These are phyloP conservation scores for Sprattus sprattus DNA, from an alignment of 2,113 vertebrate species.

Conservation along the genomic window DNA sequence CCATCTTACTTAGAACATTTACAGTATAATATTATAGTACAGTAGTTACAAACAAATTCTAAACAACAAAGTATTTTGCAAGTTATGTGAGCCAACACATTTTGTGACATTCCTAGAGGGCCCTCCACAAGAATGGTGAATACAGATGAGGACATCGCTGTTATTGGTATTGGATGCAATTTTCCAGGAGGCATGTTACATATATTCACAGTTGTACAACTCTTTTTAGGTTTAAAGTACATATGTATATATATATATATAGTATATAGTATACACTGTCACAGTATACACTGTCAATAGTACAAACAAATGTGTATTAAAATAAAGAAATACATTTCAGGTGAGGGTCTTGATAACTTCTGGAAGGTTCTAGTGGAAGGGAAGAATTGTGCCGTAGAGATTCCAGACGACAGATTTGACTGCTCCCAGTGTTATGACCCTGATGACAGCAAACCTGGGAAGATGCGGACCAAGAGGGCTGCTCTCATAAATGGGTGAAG, in stretches of 20 bases:
- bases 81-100: too few relatives aligned
- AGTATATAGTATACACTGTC: neutral
- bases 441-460: constrained; percentile 74
- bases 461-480: constrained; percentile 70
- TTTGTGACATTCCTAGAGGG: too few relatives aligned
- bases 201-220: too few relatives aligned
- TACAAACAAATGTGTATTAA: constrained; percentile 42
- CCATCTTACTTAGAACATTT: too few relatives aligned
- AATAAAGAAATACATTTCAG: constrained; percentile 56
- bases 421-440: constrained; percentile 70
- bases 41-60: too few relatives aligned
- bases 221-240: neutral
- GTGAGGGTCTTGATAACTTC: constrained; percentile 79
- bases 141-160: constrained; percentile 52
- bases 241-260: neutral
- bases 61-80: too few relatives aligned
- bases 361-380: constrained; percentile 79
- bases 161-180: constrained; percentile 74
- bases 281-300: neutral
- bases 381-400: constrained; percentile 73
- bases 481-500: constrained; percentile 76
- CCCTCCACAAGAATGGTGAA: too few relatives aligned
- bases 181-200: constrained; percentile 70
- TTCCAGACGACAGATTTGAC: constrained; percentile 76
- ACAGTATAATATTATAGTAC: too few relatives aligned